phyloP scores from a whole-genome alignment of 2,888 invertebrate species.

The Chymomyza caudatula region DNA sequence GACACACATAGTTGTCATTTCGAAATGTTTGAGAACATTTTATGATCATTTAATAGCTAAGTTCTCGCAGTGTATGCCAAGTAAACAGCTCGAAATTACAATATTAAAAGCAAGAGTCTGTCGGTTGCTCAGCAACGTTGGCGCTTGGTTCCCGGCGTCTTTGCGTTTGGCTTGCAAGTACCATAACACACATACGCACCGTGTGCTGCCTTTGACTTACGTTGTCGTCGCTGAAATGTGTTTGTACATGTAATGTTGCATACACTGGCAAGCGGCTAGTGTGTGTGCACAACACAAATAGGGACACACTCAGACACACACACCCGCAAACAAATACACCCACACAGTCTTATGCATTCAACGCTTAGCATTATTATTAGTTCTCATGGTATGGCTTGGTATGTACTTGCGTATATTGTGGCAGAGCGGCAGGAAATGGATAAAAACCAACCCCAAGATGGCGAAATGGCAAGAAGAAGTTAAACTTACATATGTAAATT shows the following conservation, averaged over 20 bases:
- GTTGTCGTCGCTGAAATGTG: background rate
- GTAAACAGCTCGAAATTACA: conserved; percentile 29
- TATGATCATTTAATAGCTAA: background rate
- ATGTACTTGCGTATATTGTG: background rate
- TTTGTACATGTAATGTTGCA: conserved; percentile 44
- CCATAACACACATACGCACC: background rate
- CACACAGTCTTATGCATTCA: conserved; percentile 1
- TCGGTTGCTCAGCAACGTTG: background rate
- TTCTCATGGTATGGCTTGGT: conserved; percentile 5
- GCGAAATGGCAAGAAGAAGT: background rate
- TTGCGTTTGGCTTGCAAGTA: no score
- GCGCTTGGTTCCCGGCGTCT: background rate
- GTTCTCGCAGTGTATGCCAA: conserved; percentile 25
- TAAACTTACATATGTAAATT: conserved; percentile 52
- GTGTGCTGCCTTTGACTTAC: background rate
- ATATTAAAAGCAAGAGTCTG: conserved; percentile 35
- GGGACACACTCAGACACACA: conserved; percentile 13
- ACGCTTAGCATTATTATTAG: conserved; percentile 34
- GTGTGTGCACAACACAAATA: conserved; percentile 31
- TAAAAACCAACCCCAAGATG: conserved; percentile 7
- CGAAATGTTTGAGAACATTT: background rate
- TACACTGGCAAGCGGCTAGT: conserved; percentile 26
- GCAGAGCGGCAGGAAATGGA: conserved; percentile 26
- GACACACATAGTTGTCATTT: background rate
- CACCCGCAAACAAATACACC: background rate